Evolutionary conservation across 2,797 vertebrate species (phyloP).

Genomic region (Lithobates pipiens): DNA sequence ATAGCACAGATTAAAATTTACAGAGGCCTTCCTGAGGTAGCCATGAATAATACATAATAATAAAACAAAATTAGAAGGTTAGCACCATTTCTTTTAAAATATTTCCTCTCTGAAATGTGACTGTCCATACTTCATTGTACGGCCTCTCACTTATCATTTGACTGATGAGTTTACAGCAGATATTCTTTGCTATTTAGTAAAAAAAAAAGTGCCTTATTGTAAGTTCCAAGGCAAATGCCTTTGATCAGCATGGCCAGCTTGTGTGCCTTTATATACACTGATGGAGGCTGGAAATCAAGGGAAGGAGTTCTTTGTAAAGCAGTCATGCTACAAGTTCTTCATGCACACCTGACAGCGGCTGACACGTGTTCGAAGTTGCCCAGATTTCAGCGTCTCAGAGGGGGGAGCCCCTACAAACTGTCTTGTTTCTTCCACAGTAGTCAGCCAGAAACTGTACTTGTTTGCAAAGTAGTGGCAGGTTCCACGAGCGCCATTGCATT

Average conservation of each 20-base stretch:
- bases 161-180: slow-evolving; percentile 36
- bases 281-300: slow-evolving; percentile 48
- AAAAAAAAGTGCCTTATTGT: slow-evolving; percentile 46
- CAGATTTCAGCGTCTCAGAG: slow-evolving; percentile 88
- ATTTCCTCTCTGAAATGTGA: slow-evolving; percentile 55
- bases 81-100: slow-evolving; percentile 82
- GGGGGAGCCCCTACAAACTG: slow-evolving; percentile 80
- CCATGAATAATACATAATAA: slow-evolving; percentile 71
- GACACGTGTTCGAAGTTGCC: slow-evolving; percentile 84
- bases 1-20: slow-evolving; percentile 11
- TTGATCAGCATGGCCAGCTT: slow-evolving; percentile 4
- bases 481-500: slow-evolving; percentile 90
- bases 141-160: slow-evolving; percentile 4
- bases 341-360: slow-evolving; percentile 98
- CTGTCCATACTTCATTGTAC: slow-evolving; percentile 54
- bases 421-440: slow-evolving; percentile 80
- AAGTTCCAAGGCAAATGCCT: slow-evolving; percentile 16
- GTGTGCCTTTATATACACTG: slow-evolving; percentile 39
- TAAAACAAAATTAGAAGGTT: slow-evolving; percentile 65
- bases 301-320: slow-evolving; percentile 4
- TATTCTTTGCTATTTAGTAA: slow-evolving; percentile 45
- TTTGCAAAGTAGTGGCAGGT: slow-evolving; percentile 96
- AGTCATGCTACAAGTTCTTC: slow-evolving; percentile 86
- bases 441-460: slow-evolving; percentile 98
- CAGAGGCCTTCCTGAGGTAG: slow-evolving; percentile 82